phyloP scores from a whole-genome alignment of 2,888 invertebrate species.

The Nomada fabriciana region DNA sequence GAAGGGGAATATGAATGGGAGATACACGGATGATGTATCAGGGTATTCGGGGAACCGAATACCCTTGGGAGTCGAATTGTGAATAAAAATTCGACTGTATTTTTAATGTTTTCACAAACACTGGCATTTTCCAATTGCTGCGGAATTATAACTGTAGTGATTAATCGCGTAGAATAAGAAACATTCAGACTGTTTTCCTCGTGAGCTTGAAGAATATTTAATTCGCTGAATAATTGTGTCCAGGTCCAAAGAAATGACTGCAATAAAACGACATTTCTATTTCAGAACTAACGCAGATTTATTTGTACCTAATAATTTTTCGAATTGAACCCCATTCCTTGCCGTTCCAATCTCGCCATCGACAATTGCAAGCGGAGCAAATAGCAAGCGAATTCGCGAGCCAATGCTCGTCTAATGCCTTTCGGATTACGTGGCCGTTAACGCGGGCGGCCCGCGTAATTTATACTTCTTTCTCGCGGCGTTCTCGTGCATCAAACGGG shows the following conservation, averaged over 20 bases:
- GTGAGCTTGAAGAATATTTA: too few relatives aligned
- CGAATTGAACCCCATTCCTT: not conserved
- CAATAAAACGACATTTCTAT: too few relatives aligned
- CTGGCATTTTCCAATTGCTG: too few relatives aligned
- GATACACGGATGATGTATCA: not conserved
- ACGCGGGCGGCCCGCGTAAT: conserved; percentile 33
- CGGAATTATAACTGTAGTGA: too few relatives aligned
- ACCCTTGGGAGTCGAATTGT: not conserved
- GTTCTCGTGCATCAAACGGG: conserved; percentile 37
- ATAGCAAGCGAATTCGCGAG: not conserved
- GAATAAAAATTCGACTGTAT: not conserved
- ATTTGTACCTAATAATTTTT: not conserved
- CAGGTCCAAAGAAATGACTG: too few relatives aligned
- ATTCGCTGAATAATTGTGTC: too few relatives aligned
- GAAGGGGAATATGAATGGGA: not conserved
- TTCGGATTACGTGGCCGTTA: conserved; percentile 40
- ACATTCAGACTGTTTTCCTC: too few relatives aligned
- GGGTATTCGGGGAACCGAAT: not conserved
- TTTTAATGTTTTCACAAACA: not conserved
- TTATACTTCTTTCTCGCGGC: conserved; percentile 30
- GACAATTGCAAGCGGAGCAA: not conserved
- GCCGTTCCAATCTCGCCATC: not conserved
- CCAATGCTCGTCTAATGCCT: conserved; percentile 8
- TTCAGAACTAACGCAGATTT: too few relatives aligned
- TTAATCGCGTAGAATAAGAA: too few relatives aligned